Conservation (phyloP, 2,797 vertebrate species). For the Coluber constrictor region DNA sequence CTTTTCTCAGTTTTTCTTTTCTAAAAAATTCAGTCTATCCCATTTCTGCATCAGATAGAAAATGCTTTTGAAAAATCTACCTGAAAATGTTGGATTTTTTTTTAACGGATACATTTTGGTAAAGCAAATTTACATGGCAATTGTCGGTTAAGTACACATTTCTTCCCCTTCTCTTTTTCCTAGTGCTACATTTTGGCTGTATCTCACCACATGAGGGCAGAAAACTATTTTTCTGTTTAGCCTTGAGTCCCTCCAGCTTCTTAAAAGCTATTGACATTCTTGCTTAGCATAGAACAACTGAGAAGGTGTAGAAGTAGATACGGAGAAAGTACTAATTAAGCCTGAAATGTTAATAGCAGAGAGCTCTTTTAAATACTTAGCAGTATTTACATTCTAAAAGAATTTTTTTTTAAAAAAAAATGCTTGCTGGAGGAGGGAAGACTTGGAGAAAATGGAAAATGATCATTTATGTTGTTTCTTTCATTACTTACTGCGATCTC, state of each 20-base stretch:
- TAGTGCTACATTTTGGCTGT: background rate
- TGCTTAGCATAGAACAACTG: slow-evolving; percentile 34
- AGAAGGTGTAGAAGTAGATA: slow-evolving; percentile 46
- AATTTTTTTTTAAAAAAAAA: slow-evolving; percentile 29
- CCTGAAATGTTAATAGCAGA: slow-evolving; percentile 68
- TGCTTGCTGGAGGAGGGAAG: slow-evolving; percentile 39
- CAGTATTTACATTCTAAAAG: slow-evolving; percentile 69
- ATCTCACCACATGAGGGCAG: background rate
- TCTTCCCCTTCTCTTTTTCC: background rate
- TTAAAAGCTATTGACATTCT: slow-evolving; percentile 44
- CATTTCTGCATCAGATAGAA: background rate
- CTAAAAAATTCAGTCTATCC: background rate
- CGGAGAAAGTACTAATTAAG: slow-evolving; percentile 59
- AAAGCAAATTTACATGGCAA: background rate
- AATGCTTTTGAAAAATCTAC: background rate
- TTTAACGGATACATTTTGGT: background rate
- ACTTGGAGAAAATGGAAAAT: slow-evolving; percentile 64
- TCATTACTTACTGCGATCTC: slow-evolving; percentile 68
- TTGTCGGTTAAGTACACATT: background rate
- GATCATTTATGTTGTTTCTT: slow-evolving; percentile 65
- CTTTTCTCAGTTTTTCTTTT: background rate
- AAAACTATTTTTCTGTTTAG: background rate
- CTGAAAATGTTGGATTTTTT: background rate
- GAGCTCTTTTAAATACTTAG: slow-evolving; percentile 55
- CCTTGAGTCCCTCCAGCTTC: slow-evolving; percentile 57